Evolutionary conservation across 2,888 invertebrate genomes (phyloP).

Genomic region (Scelioninae gen. 2): DNA sequence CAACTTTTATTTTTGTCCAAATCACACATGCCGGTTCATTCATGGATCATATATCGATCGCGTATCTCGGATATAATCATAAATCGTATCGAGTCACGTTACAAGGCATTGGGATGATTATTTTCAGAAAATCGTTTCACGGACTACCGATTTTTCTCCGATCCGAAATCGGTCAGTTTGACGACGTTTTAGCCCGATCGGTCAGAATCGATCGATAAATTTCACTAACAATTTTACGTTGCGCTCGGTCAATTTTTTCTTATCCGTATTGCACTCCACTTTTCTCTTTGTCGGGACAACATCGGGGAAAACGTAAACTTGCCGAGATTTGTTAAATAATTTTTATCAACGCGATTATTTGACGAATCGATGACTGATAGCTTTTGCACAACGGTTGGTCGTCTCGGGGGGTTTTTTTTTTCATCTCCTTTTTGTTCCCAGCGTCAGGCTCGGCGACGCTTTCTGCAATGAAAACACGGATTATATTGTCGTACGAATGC

Average conservation of each 20-base stretch:
- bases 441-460: conserved; percentile 2
- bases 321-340: background rate
- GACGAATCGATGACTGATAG: conserved; percentile 19
- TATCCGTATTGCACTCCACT: conserved; percentile 19
- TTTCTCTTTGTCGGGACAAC: conserved; percentile 33
- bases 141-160: too few species aligned
- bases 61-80: too few species aligned
- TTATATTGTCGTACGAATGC: conserved; percentile 36
- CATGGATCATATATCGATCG: too few species aligned
- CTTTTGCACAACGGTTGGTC: conserved; percentile 18
- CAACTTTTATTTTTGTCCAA: too few species aligned
- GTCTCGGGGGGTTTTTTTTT: background rate
- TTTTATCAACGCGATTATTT: conserved; percentile 18
- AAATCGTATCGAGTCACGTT: too few species aligned
- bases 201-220: conserved; percentile 5
- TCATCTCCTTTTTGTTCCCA: background rate
- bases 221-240: conserved; percentile 19
- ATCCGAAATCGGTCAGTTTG: too few species aligned
- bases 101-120: too few species aligned
- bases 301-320: conserved; percentile 35
- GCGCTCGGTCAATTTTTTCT: conserved; percentile 9
- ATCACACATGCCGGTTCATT: too few species aligned
- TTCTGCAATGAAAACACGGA: conserved; percentile 44
- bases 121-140: too few species aligned
- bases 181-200: background rate